Evolutionary conservation across 2,888 invertebrate species (phyloP).

Genomic region (Napeogenes sylphis): DNA sequence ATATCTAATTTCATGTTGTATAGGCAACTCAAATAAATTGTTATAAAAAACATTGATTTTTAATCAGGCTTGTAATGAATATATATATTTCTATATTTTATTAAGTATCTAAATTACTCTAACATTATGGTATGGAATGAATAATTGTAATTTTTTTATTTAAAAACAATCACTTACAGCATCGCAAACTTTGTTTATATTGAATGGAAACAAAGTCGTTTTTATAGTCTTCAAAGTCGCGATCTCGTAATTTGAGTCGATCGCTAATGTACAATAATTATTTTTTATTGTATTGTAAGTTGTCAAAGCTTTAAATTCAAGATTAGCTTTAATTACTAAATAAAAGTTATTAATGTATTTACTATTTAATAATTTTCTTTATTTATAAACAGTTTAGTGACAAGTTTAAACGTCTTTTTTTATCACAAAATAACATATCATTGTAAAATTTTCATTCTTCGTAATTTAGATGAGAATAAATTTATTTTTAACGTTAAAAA

Average conservation of each 20-base stretch:
- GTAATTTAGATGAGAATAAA: constrained; percentile 14
- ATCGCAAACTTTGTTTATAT: too few relatives aligned
- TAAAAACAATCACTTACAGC: too few relatives aligned
- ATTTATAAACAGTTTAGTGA: constrained; percentile 11
- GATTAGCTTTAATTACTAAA: constrained; percentile 74
- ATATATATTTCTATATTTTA: too few relatives aligned
- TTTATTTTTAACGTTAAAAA: constrained; percentile 7
- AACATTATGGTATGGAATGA: too few relatives aligned
- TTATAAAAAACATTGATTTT: too few relatives aligned
- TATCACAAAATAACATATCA: constrained; percentile 15
- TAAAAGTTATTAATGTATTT: constrained; percentile 46
- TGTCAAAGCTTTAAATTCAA: constrained; percentile 76
- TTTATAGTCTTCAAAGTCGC: background rate
- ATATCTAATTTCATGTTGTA: too few relatives aligned
- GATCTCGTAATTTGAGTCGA: constrained; percentile 9
- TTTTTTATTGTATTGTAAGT: constrained; percentile 49
- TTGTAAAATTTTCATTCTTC: constrained; percentile 11
- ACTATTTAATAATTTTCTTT: constrained; percentile 22
- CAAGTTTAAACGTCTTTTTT: constrained; percentile 5
- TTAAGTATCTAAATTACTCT: too few relatives aligned
- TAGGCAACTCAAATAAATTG: too few relatives aligned
- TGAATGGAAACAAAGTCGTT: background rate
- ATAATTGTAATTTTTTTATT: too few relatives aligned
- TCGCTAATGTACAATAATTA: constrained; percentile 20
- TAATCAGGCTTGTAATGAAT: too few relatives aligned